Evolutionary conservation across 2,888 invertebrate species (phyloP).

Genomic region (Sinotaia quadrata): DNA sequence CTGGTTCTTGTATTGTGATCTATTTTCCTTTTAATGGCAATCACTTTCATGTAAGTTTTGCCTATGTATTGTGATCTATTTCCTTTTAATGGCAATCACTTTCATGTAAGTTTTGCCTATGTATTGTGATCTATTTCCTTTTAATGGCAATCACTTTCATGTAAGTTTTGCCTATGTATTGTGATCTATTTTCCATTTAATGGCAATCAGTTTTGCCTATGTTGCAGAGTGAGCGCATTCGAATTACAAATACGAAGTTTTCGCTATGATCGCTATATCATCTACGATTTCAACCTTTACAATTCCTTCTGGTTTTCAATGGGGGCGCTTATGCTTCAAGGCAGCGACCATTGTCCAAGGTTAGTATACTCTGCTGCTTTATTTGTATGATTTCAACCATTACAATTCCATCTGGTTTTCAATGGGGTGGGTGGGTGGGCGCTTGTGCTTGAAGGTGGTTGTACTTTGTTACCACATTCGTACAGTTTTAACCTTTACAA

Average conservation of each 20-base stretch:
- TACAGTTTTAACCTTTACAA: not conserved
- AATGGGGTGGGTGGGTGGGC: slow-evolving; percentile 77
- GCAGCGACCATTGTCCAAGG: slow-evolving; percentile 96
- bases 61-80: too few relatives aligned
- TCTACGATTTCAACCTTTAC: slow-evolving; percentile 84
- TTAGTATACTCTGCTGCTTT: too few relatives aligned
- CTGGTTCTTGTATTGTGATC: too few relatives aligned
- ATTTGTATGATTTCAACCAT: slow-evolving; percentile 85
- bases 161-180: too few relatives aligned
- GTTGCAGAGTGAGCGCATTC: slow-evolving; percentile 95
- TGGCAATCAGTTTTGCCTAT: slow-evolving; percentile 76
- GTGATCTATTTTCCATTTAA: too few relatives aligned
- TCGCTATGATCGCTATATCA: slow-evolving; percentile 49
- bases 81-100: too few relatives aligned
- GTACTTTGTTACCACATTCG: not conserved
- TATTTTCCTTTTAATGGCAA: too few relatives aligned
- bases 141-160: too few relatives aligned
- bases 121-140: too few relatives aligned
- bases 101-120: too few relatives aligned
- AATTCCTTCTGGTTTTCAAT: slow-evolving; percentile 98
- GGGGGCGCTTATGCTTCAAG: slow-evolving; percentile 98
- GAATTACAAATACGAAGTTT: slow-evolving; percentile 85
- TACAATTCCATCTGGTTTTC: slow-evolving; percentile 98
- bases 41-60: too few relatives aligned
- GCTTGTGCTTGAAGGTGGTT: not conserved